These are phyloP conservation scores for Sebastes steindachneri DNA, from an alignment of 2,797 vertebrate species.

Conservation along the genomic window DNA sequence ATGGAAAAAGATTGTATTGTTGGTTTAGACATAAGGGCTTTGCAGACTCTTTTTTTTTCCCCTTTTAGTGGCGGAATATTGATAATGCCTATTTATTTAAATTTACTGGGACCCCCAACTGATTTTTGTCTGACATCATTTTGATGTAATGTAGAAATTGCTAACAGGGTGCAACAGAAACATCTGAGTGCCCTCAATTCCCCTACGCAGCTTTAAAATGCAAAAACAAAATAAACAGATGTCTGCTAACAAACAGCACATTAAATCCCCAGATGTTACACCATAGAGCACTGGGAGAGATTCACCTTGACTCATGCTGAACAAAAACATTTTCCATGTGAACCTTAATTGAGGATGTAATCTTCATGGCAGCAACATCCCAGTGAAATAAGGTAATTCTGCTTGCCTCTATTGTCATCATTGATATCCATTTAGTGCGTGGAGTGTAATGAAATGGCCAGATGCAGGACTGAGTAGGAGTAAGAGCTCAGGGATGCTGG, in stretches of 20 bases:
- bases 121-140: neutral
- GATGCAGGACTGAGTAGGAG: slow-evolving; percentile 44
- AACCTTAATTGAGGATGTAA: slow-evolving; percentile 33
- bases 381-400: slow-evolving; percentile 30
- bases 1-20: neutral
- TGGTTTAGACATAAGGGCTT: neutral
- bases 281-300: neutral
- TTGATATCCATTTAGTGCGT: slow-evolving; percentile 46
- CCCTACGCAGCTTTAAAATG: neutral
- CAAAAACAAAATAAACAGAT: slow-evolving; percentile 4
- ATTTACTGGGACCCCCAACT: neutral
- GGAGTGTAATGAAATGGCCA: slow-evolving; percentile 45
- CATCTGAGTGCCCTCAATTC: neutral
- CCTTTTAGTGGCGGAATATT: neutral
- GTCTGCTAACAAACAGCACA: neutral
- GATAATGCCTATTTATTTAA: neutral
- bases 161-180: neutral
- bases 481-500: slow-evolving; percentile 20
- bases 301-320: neutral
- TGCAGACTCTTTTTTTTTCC: neutral
- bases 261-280: slow-evolving; percentile 33
- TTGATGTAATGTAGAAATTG: neutral
- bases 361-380: slow-evolving; percentile 28
- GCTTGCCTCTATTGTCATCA: slow-evolving; percentile 41
- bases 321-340: slow-evolving; percentile 31